Evolutionary conservation across 1,140 invertebrate species (phyloP), one percentile per base, ranked within the genome.

Genomic region (Nasonia giraulti): DNA sequence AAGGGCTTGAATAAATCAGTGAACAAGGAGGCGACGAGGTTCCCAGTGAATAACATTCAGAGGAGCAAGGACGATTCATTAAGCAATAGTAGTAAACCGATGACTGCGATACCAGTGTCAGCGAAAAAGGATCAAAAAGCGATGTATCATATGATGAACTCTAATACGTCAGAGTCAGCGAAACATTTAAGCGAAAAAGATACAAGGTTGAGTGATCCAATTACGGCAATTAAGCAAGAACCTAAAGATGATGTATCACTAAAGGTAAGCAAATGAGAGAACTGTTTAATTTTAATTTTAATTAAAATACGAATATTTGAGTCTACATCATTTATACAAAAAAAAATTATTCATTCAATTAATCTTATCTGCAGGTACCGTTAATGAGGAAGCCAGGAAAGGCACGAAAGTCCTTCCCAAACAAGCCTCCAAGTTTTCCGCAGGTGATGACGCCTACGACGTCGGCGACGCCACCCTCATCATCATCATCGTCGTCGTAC

Each of bases 381-480:
- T 75, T 85, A 7, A 69, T 83, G n/a, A 87, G 74, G 20, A 90
- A 88, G 50, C 89, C 91, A 23, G 89, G 87, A 10, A 92, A 89
- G 77, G 92, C 92, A 3, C 88, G 88, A 7, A 93, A 93, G 78
- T 88, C 89, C 0, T 92, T 92, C 44, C 85, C 88, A 17, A 91
- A 89, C 74, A 92, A 89, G 74, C 47, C 88, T 4, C 88, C 89
- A 0, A 86, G 23, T 44, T 88, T 89, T 68, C 87, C 88, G 0
- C 89, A 87, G 17, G 82, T 87, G 2, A 55, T 86, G 40, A 31
- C 47, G 33, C 14, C 87, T 78, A 81, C 82, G 20, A 37, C 20
- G 17, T 62, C 55, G 17, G 55, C 17, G 20, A 7, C 20, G 55
- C 55, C 55, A 17, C 17, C 55, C 17, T 62, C 55, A n/a, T 62